Evolutionary conservation across 1,140 invertebrate genomes (phyloP), one percentile per base, ranked within the genome.

Genomic region (Holcopasites calliopsidis): DNA sequence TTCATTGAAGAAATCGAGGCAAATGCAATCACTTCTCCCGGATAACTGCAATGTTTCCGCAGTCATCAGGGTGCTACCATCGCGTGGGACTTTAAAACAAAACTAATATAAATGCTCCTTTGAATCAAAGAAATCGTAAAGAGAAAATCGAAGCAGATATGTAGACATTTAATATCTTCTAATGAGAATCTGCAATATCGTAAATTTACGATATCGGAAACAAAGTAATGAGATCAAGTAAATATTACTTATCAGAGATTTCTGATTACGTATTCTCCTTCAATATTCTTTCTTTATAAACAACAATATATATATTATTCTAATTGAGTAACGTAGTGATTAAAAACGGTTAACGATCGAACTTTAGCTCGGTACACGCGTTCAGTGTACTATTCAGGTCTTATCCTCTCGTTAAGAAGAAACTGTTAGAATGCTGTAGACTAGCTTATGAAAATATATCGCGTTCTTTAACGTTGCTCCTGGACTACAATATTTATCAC

Each of bases 391-490:
- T n/a, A 38, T n/a, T 66, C 23, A 72, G 33, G 33, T 66, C 23
- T 57, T 42, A 64, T 50, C 68, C 42, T 72, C 31, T 62, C 26
- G 0, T 58, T 28, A 42, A 73, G 31, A 66, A 49, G 18, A 83
- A 76, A 76, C 79, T 73, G 75, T 47, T 69, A 72, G 44, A 86
- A 76, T 85, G 79, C 50, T 26, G 60, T 83, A 40, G 78, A 86
- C 85, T 87, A 87, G 81, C 52, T 88, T 88, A 87, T 60, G 81
- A 88, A 89, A 89, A 86, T 88, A 88, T 78, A 86, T 88, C 83
- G 87, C 81, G 79, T 64, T 62, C 42, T 73, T 64, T 49, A 58
- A 71, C 23, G 61, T 70, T 47, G 52, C 65, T 84, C 82, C 70
- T 47, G 58, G 68, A 80, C 65, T 82, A 86, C 42, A 58, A 82